These are phyloP conservation scores for Herminia tarsipennalis DNA, from an alignment of 2,888 invertebrate genomes.

Conservation along the genomic window DNA sequence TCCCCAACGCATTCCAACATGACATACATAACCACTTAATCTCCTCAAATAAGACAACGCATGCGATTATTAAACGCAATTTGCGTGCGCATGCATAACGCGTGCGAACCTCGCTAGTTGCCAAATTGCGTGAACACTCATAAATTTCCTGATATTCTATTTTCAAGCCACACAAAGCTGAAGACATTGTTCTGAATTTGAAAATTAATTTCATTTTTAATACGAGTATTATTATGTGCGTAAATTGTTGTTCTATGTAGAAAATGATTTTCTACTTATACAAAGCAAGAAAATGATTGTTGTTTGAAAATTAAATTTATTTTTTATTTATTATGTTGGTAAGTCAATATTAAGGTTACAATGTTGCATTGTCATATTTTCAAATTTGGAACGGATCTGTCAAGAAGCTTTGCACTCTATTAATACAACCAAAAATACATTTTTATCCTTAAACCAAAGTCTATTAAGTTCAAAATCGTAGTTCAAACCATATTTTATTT, in stretches of 20 bases:
- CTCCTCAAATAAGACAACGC: slow-evolving; percentile 59
- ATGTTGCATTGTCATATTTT: too few relatives aligned
- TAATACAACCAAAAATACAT: neutral
- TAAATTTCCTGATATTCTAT: neutral
- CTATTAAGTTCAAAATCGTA: slow-evolving; percentile 16
- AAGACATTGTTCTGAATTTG: neutral
- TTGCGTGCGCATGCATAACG: slow-evolving; percentile 51
- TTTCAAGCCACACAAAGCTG: too few relatives aligned
- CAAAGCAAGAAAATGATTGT: too few relatives aligned
- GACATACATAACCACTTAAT: slow-evolving; percentile 51
- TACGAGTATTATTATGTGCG: neutral
- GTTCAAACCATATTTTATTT: neutral
- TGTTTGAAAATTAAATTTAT: too few relatives aligned
- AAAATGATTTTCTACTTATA: too few relatives aligned
- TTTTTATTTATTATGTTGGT: too few relatives aligned
- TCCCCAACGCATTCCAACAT: slow-evolving; percentile 44
- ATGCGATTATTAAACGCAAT: slow-evolving; percentile 50
- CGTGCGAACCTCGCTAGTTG: slow-evolving; percentile 52
- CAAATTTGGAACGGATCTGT: too few relatives aligned
- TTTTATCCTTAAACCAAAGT: slow-evolving; percentile 3
- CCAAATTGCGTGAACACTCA: too few relatives aligned
- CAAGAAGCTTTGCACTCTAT: too few relatives aligned
- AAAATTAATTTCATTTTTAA: neutral
- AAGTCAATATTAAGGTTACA: too few relatives aligned
- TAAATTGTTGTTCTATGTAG: neutral